Conservation (phyloP, 1,140 invertebrate species). For the Papilio helenus region DNA sequence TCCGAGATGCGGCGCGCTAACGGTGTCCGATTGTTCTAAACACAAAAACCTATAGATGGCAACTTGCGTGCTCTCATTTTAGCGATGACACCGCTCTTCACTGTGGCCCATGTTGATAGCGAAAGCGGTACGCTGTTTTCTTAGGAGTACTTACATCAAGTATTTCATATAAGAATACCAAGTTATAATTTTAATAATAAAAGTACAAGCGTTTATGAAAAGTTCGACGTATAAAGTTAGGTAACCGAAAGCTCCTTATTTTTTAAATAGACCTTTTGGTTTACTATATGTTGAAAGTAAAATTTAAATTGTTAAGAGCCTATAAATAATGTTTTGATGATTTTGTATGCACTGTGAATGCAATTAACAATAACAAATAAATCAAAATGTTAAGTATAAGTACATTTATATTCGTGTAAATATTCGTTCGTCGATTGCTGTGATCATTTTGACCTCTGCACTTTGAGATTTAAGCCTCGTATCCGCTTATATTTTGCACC, state of each 20-base stretch:
- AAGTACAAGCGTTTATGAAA: too few species aligned
- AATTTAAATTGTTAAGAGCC: too few species aligned
- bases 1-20: conserved; percentile 60
- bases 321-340: too few species aligned
- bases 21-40: conserved; percentile 70
- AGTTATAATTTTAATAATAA: background rate
- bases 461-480: background rate
- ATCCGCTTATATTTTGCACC: conserved; percentile 22
- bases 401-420: background rate
- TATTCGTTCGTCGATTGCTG: background rate
- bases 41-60: conserved; percentile 66
- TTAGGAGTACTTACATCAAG: background rate
- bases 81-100: conserved; percentile 24
- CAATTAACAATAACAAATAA: too few species aligned
- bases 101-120: background rate
- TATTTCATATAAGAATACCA: background rate
- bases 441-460: background rate
- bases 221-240: too few species aligned
- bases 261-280: too few species aligned
- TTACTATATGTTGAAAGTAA: too few species aligned
- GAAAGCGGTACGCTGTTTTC: background rate
- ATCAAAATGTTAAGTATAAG: background rate
- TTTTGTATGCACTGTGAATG: too few species aligned
- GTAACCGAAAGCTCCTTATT: too few species aligned
- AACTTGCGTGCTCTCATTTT: conserved; percentile 58